Conservation (phyloP, 2,888 invertebrate genomes). For the Acanthoscelides obtectus region DNA sequence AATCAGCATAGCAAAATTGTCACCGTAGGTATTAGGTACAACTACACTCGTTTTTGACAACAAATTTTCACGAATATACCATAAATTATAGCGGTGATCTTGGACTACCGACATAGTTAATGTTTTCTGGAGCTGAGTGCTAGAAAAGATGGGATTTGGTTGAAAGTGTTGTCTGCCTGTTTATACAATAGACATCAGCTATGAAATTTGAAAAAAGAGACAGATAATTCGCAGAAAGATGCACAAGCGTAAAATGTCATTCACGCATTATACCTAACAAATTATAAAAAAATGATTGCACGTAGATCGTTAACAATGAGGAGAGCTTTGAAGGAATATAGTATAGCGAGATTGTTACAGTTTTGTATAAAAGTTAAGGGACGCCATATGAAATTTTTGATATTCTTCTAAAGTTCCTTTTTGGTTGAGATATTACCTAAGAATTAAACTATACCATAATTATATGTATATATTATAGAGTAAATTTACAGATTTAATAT, state of each 20-base stretch:
- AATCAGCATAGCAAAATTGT: too few relatives aligned
- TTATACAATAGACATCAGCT: not conserved
- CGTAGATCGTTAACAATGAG: constrained; percentile 18
- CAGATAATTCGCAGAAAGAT: constrained; percentile 6
- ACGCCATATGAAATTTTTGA: constrained; percentile 45
- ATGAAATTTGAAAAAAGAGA: not conserved
- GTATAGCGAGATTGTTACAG: constrained; percentile 20
- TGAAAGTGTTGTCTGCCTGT: too few relatives aligned
- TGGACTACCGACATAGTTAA: too few relatives aligned
- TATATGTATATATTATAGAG: constrained; percentile 47
- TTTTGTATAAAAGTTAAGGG: constrained; percentile 47
- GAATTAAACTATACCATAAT: constrained; percentile 45
- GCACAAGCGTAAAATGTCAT: constrained; percentile 23
- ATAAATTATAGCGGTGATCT: too few relatives aligned
- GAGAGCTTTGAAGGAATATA: not conserved
- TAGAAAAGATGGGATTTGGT: too few relatives aligned
- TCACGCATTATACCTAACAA: constrained; percentile 16
- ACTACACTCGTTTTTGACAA: too few relatives aligned
- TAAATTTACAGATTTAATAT: constrained; percentile 49
- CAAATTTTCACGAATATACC: too few relatives aligned
- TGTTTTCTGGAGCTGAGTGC: too few relatives aligned
- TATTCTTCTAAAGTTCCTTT: constrained; percentile 41
- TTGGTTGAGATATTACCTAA: constrained; percentile 43
- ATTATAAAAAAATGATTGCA: constrained; percentile 19
- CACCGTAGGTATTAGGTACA: too few relatives aligned